Percentiles rank a stretch among this genome's conserved stretches.
phyloP scores from a whole-genome alignment of 1,140 invertebrate genomes.

The Propsilocerus akamusi region DNA sequence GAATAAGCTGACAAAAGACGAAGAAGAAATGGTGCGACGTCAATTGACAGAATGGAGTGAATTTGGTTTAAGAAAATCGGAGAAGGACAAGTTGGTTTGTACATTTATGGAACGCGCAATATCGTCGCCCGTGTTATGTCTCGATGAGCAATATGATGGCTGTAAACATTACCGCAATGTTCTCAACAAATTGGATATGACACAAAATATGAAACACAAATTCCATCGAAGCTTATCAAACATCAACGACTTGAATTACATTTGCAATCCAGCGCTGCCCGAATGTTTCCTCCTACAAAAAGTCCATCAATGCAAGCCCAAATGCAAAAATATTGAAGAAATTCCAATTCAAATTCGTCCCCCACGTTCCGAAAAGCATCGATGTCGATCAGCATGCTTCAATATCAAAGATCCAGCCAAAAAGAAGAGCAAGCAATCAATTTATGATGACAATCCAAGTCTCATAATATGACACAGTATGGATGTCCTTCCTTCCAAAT shows the following conservation, averaged over 20 bases:
- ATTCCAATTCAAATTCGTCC: background rate
- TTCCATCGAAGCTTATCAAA: background rate
- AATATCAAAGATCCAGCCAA: background rate
- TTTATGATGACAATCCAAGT: background rate
- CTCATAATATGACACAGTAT: background rate
- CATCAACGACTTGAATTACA: background rate
- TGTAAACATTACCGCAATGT: background rate
- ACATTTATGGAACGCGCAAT: background rate
- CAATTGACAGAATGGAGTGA: slow-evolving; percentile 33
- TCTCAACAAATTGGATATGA: background rate
- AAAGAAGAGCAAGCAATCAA: background rate
- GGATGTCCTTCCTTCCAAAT: background rate
- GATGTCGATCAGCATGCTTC: background rate
- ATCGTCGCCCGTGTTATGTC: background rate
- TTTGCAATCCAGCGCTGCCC: background rate
- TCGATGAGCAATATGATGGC: background rate
- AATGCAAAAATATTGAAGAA: background rate
- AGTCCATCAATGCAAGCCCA: background rate
- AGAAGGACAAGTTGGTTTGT: background rate
- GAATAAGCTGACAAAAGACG: slow-evolving; percentile 24
- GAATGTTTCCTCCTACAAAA: background rate
- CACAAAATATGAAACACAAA: background rate
- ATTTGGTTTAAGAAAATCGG: slow-evolving; percentile 16
- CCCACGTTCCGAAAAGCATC: background rate
- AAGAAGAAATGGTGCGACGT: slow-evolving; percentile 28